Evolutionary conservation across 2,113 vertebrate species (phyloP).

Genomic region (Lophius piscatorius): DNA sequence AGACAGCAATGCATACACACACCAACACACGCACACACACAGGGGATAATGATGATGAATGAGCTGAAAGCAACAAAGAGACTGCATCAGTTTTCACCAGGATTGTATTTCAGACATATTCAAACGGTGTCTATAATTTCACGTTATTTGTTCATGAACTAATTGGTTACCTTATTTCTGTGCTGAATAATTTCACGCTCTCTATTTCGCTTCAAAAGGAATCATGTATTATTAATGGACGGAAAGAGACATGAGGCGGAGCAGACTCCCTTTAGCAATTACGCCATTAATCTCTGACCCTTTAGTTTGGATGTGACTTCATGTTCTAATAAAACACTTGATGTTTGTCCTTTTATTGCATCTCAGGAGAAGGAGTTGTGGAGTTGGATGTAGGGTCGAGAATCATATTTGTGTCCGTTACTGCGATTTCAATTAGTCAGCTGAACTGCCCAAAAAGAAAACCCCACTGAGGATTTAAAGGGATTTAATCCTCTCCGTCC

Average conservation of each 20-base stretch:
- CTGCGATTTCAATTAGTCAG: conserved; percentile 79
- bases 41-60: conserved; percentile 1
- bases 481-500: conserved; percentile 77
- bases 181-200: not conserved
- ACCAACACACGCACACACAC: no score
- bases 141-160: conserved; percentile 7
- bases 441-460: conserved; percentile 60
- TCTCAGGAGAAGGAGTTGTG: conserved; percentile 16
- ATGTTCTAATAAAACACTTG: conserved; percentile 31
- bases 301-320: conserved; percentile 33
- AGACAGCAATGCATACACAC: no score
- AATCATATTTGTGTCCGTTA: conserved; percentile 69
- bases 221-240: conserved; percentile 13
- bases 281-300: conserved; percentile 46
- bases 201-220: conserved; percentile 14
- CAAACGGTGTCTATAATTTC: not conserved
- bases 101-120: conserved; percentile 1
- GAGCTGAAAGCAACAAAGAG: conserved; percentile 6
- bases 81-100: conserved; percentile 9
- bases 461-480: conserved; percentile 72
- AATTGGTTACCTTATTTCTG: conserved; percentile 10
- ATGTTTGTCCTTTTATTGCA: conserved; percentile 26
- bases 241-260: not conserved
- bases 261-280: conserved; percentile 24
- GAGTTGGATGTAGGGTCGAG: conserved; percentile 44